Conservation (phyloP, 1,140 invertebrate species). For the Phenacoccus solenopsis region DNA sequence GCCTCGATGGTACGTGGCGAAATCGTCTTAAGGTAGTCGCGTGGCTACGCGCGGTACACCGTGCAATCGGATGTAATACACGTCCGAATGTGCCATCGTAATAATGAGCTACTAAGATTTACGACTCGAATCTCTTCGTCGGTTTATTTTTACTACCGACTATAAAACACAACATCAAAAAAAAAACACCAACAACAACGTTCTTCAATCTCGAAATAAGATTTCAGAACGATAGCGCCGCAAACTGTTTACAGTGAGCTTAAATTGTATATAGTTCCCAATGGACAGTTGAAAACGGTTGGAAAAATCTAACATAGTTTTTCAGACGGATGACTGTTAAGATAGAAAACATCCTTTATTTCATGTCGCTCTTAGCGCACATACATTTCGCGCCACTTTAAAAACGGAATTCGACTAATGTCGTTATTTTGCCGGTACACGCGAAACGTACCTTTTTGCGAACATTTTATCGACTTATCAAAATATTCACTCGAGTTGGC, state of each 20-base stretch:
- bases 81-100: neutral
- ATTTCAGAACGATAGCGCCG: neutral
- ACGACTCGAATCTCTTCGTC: neutral
- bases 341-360: slow-evolving; percentile 4
- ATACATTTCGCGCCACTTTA: neutral
- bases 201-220: slow-evolving; percentile 9
- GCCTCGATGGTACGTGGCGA: too few species aligned
- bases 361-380: slow-evolving; percentile 6
- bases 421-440: too few species aligned
- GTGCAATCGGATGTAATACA: neutral
- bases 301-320: slow-evolving; percentile 12
- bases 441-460: too few species aligned
- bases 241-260: slow-evolving; percentile 10
- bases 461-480: too few species aligned
- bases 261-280: slow-evolving; percentile 18
- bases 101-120: slow-evolving; percentile 3
- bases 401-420: too few species aligned
- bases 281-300: neutral
- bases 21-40: too few species aligned
- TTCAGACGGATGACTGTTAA: slow-evolving; percentile 15
- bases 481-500: too few species aligned
- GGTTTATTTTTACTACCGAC: neutral
- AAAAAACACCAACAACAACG: neutral
- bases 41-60: neutral
- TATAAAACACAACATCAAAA: neutral